Conservation (phyloP, 1,140 invertebrate genomes). For the Aphaenogaster ashmeadi region DNA sequence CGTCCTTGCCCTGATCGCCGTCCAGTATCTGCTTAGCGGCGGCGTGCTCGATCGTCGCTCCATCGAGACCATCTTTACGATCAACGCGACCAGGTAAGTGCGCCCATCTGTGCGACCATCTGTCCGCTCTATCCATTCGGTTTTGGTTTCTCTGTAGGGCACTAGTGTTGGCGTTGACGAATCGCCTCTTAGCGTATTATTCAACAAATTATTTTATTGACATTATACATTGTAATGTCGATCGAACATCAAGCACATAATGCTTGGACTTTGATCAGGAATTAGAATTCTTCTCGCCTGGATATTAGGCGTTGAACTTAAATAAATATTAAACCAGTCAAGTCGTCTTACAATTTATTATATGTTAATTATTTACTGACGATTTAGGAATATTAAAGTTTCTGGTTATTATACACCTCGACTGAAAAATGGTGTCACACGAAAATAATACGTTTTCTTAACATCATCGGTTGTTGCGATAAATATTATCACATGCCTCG, state of each 20-base stretch:
- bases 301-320: too few species aligned
- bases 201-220: not conserved
- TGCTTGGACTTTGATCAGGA: not conserved
- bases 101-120: too few species aligned
- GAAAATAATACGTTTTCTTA: too few species aligned
- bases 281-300: not conserved
- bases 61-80: conserved; percentile 86
- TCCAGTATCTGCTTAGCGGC: conserved; percentile 87
- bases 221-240: not conserved
- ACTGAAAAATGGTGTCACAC: too few species aligned
- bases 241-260: not conserved
- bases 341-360: too few species aligned
- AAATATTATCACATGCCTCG: too few species aligned
- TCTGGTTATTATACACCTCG: too few species aligned
- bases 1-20: conserved; percentile 84
- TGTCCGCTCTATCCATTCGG: not conserved
- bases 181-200: not conserved
- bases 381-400: too few species aligned
- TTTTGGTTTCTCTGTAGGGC: too few species aligned
- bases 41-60: conserved; percentile 84
- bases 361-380: too few species aligned
- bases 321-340: too few species aligned
- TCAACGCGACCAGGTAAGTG: conserved; percentile 83
- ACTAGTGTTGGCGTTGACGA: not conserved
- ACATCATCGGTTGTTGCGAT: too few species aligned